Conservation (phyloP, 30 jellyfish, hydroid and myxozoan species). For the Calvadosia cruxmelitensis region DNA sequence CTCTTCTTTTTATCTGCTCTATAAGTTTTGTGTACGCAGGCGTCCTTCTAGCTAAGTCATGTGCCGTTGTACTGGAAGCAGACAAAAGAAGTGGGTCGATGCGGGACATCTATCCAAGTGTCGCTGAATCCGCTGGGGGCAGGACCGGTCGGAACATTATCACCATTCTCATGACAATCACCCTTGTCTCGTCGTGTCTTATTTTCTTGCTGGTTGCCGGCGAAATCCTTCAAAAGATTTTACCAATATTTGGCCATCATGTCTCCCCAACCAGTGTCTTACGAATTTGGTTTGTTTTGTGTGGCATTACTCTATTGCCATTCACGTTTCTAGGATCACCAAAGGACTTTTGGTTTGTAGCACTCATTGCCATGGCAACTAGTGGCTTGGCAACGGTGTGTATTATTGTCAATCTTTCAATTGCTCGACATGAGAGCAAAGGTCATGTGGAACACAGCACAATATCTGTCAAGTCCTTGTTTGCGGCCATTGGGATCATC, state of each 20-base stretch:
- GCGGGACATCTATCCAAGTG: conserved; percentile 91
- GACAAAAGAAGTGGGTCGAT: conserved; percentile 61
- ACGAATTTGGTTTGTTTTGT: conserved; percentile 78
- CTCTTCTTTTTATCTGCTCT: conserved; percentile 62
- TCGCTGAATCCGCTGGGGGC: conserved; percentile 92
- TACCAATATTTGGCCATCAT: conserved; percentile 51
- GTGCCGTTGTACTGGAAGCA: conserved; percentile 46
- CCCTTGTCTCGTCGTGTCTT: conserved; percentile 56
- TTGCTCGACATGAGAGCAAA: conserved; percentile 16
- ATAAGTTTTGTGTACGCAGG: conserved; percentile 73
- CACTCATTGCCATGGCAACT: conserved; percentile 79
- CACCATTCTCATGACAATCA: conserved; percentile 41
- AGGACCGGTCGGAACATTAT: conserved; percentile 57
- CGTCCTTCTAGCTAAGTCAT: conserved; percentile 67
- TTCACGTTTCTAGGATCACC: conserved; percentile 93
- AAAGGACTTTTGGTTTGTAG: conserved; percentile 85
- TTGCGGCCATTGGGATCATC: conserved; percentile 74
- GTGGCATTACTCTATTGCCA: conserved; percentile 75
- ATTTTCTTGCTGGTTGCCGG: conserved; percentile 77
- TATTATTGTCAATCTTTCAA: conserved; percentile 52
- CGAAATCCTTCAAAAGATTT: conserved; percentile 62
- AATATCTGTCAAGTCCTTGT: conserved; percentile 37
- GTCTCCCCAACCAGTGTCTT: conserved; percentile 59
- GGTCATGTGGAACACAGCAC: conserved; percentile 18
- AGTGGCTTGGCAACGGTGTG: conserved; percentile 72